phyloP scores from a whole-genome alignment of 2,797 vertebrate genomes.

The Trichosurus vulpecula region DNA sequence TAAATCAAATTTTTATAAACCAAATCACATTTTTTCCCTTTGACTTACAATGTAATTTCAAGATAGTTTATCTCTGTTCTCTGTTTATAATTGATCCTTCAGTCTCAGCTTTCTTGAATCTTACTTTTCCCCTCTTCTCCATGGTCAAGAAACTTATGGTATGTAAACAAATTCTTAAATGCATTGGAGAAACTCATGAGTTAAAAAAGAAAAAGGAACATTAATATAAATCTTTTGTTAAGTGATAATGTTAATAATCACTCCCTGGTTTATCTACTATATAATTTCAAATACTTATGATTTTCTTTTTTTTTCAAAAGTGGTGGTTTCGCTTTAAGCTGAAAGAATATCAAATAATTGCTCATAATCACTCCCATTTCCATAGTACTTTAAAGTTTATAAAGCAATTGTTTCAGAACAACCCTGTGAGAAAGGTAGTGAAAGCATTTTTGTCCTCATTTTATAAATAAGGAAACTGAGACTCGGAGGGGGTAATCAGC shows the following conservation, averaged over 20 bases:
- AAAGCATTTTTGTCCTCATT: background rate
- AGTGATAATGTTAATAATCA: background rate
- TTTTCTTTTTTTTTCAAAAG: background rate
- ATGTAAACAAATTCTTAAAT: background rate
- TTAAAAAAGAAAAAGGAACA: background rate
- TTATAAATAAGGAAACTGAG: slow-evolving; percentile 1
- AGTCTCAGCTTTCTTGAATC: background rate
- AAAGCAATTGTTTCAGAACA: background rate
- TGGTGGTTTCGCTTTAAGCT: background rate
- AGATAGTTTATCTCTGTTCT: rapidly evolving
- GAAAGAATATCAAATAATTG: slow-evolving; percentile 7
- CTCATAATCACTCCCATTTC: background rate
- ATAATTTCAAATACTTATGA: background rate
- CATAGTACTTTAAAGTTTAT: background rate
- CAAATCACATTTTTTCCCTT: rapidly evolving
- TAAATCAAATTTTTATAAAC: background rate
- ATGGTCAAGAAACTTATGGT: background rate
- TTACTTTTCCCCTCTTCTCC: background rate
- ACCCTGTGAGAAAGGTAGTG: background rate
- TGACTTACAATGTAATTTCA: too few relatives aligned
- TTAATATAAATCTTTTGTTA: background rate
- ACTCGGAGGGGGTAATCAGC: background rate
- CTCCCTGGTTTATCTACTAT: background rate
- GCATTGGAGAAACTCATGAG: background rate
- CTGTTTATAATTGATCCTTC: background rate